Conservation (phyloP, 2,113 vertebrate genomes). For the Mixornis gularis region DNA sequence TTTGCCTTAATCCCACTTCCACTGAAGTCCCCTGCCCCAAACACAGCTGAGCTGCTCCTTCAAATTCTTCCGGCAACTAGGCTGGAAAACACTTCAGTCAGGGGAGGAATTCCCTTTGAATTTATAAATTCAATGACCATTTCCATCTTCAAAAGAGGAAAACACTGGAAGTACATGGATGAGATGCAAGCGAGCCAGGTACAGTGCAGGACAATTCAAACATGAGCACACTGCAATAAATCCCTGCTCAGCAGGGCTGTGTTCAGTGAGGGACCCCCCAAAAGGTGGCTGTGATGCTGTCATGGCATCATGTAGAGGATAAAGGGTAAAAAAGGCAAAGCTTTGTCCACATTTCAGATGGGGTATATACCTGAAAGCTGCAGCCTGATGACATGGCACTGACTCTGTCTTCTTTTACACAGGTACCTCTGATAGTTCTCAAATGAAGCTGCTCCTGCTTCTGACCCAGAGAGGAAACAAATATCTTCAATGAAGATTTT, state of each 20-base stretch:
- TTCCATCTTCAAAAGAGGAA: neutral
- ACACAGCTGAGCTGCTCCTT: neutral
- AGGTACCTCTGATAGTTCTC: neutral
- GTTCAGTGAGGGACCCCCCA: neutral
- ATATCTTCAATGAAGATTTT: neutral
- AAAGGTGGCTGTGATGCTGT: neutral
- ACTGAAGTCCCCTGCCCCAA: neutral
- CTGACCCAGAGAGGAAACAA: neutral
- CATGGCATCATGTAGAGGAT: neutral
- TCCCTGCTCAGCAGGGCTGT: neutral
- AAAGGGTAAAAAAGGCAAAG: fast-evolving
- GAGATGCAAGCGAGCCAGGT: neutral
- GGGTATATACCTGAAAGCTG: neutral
- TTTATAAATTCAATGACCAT: neutral
- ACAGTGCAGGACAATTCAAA: neutral
- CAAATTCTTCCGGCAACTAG: neutral
- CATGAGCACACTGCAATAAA: neutral
- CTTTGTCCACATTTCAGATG: neutral
- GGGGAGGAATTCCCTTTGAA: neutral
- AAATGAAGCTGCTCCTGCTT: neutral
- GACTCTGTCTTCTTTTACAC: neutral
- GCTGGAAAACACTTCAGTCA: neutral
- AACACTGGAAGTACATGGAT: neutral
- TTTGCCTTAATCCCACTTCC: neutral
- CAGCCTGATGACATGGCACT: neutral